Base-by-base conservation (phyloP, 2,113 vertebrate genomes). In the Porphyrio hochstetteri region DNA sequence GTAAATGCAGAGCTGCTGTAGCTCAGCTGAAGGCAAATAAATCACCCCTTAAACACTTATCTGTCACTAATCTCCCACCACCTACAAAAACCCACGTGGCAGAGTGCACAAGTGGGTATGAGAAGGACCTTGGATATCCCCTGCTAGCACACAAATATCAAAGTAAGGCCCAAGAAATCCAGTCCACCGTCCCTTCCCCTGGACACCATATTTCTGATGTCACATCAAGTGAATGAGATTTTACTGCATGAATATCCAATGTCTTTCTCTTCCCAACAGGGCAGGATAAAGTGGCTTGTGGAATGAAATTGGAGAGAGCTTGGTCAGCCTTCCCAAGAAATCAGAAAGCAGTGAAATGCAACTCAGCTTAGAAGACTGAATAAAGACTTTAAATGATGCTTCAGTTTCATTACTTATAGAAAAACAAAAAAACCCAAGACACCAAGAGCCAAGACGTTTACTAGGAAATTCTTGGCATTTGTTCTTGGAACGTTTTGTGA, bases 381-480 rank as follows among this genome's bases (percentile, higher is more conserved):
- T 42, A 70, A 82, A 90, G 89, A 44, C 70, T 69, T 82, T 13
- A 78, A 95, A 48, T 27, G 83, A 76, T 71, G 90, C 57, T 90
- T 79, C 80, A 40, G 88, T 80, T 82, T 91, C 67, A 53, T 85
- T 90, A 44, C 80, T 94, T 90, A 64, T 17, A 81, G 88, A 80
- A 92, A 88, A 86, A 53, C 36, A 68, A 61, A 88, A 88, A 65
- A 48, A 19, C 4, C 29, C 44, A 44, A 76, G 74, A 64, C 4
- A 9, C 33, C 21, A 46, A 92, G 19, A 78, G 74, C 82, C 90
- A 92, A 86, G 86, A 60, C 59, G 36, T 91, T 92, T 76, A 55
- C 83, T 83, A 65, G 80, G 63, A 82, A 88, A 88, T 88, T 91
- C 80, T 79, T 92, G 90, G 94, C 76, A 72, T 90, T 91, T 86